These are phyloP conservation scores for Elysia crispata DNA, from an alignment of 2,888 invertebrate species.

Conservation along the genomic window DNA sequence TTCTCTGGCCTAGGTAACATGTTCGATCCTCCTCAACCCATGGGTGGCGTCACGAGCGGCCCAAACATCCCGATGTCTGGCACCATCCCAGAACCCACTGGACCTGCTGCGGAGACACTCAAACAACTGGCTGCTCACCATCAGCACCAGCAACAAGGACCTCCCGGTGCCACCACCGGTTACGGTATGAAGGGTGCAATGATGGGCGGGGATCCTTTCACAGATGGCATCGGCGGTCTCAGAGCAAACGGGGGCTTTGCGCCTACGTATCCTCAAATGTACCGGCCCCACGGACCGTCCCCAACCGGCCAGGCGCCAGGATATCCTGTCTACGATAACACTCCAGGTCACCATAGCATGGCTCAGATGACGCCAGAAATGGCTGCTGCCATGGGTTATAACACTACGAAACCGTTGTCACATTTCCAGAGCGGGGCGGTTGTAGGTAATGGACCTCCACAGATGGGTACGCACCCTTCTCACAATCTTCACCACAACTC, in stretches of 20 bases:
- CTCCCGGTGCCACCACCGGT: constrained; percentile 47
- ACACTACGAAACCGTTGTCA: constrained; percentile 72
- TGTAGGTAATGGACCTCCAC: constrained; percentile 42
- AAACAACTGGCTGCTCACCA: constrained; percentile 99
- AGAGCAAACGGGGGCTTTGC: constrained; percentile 56
- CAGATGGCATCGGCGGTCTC: constrained; percentile 45
- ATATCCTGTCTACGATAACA: constrained; percentile 36
- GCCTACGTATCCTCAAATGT: constrained; percentile 35
- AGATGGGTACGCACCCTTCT: constrained; percentile 46
- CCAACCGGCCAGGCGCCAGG: constrained; percentile 40
- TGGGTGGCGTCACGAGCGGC: constrained; percentile 38
- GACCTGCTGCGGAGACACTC: constrained; percentile 94
- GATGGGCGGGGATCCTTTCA: constrained; percentile 64
- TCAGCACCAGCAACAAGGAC: constrained; percentile 82
- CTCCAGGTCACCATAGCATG: constrained; percentile 45
- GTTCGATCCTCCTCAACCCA: constrained; percentile 48
- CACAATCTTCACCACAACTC: constrained; percentile 55
- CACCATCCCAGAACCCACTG: constrained; percentile 76
- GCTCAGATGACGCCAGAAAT: constrained; percentile 55
- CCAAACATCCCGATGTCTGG: constrained; percentile 45
- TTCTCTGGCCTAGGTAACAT: constrained; percentile 50
- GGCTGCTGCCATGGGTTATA: constrained; percentile 59
- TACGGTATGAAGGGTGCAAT: constrained; percentile 69
- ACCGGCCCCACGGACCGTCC: constrained; percentile 49
- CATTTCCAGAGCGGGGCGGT: constrained; percentile 70